Percentiles rank a stretch among this genome's conserved stretches.
phyloP scores from a whole-genome alignment of 2,113 vertebrate species.

The Lampris megalopsis region DNA sequence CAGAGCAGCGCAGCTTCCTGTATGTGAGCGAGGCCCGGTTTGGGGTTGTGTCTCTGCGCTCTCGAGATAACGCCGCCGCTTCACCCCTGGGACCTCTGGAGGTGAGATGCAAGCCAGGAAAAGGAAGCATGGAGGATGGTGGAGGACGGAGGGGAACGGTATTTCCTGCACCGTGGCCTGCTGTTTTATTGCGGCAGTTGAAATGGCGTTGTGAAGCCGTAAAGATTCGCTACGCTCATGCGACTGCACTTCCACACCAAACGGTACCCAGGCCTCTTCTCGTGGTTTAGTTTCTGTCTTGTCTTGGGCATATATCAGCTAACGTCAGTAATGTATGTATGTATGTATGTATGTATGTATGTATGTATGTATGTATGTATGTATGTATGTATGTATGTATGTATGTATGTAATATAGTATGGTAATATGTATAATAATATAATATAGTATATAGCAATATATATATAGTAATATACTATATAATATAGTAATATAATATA shows the following conservation, averaged over 20 bases:
- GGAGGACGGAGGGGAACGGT: not conserved
- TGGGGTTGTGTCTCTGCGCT: constrained; percentile 56
- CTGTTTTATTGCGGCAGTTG: constrained; percentile 14
- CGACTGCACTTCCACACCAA: not conserved
- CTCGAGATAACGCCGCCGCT: constrained; percentile 72
- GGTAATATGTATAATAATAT: too few relatives aligned
- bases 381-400: too few relatives aligned
- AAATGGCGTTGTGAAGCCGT: constrained; percentile 4
- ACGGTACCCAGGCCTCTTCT: not conserved
- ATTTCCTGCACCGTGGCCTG: constrained; percentile 15
- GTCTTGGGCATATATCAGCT: too few relatives aligned
- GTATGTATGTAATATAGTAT: too few relatives aligned
- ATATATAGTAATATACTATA: too few relatives aligned
- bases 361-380: too few relatives aligned
- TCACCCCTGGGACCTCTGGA: constrained; percentile 39
- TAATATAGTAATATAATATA: too few relatives aligned
- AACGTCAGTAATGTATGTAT: too few relatives aligned
- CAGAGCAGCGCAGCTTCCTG: constrained; percentile 64
- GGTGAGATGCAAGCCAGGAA: constrained; percentile 65
- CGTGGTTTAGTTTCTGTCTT: too few relatives aligned
- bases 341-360: too few relatives aligned
- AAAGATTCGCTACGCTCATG: too few relatives aligned
- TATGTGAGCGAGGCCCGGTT: constrained; percentile 14
- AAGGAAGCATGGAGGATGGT: constrained; percentile 61
- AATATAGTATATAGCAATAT: too few relatives aligned